Evolutionary conservation across 2,113 vertebrate species (phyloP).

Genomic region (Oxygymnocypris stewartii): DNA sequence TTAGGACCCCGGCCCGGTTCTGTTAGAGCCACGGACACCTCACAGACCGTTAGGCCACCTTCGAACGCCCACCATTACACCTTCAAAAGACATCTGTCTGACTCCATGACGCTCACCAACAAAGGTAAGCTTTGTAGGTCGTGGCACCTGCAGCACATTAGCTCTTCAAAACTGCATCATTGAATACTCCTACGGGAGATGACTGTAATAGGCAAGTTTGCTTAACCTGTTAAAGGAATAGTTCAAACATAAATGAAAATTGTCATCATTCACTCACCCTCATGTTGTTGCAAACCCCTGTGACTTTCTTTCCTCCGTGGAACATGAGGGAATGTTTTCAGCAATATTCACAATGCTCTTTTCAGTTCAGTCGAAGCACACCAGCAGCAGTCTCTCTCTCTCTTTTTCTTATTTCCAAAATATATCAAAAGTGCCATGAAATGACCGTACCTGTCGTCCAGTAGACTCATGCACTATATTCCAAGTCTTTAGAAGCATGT

Average conservation of each 20-base stretch:
- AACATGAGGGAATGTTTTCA: background rate
- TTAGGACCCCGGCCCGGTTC: constrained; percentile 50
- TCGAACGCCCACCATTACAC: constrained; percentile 62
- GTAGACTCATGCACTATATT: background rate
- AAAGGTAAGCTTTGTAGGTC: constrained; percentile 78
- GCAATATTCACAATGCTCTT: background rate
- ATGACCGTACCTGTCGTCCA: background rate
- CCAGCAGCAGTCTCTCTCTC: too few relatives aligned
- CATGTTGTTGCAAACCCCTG: background rate
- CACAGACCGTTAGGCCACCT: constrained; percentile 49
- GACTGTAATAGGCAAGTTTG: constrained; percentile 47
- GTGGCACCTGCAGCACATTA: constrained; percentile 41
- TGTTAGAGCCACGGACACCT: constrained; percentile 47
- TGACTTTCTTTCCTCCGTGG: background rate
- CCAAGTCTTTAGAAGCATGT: background rate
- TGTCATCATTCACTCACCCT: background rate
- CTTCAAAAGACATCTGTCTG: constrained; percentile 80
- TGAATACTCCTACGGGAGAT: constrained; percentile 26
- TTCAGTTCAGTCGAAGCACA: background rate
- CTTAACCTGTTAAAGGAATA: constrained; percentile 35
- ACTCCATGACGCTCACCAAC: constrained; percentile 69
- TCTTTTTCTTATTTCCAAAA: background rate
- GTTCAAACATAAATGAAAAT: background rate
- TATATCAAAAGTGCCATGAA: background rate
- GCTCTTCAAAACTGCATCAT: constrained; percentile 13